Evolutionary conservation across 1,140 invertebrate species (phyloP).

Genomic region (Zaprionus gabonicus): DNA sequence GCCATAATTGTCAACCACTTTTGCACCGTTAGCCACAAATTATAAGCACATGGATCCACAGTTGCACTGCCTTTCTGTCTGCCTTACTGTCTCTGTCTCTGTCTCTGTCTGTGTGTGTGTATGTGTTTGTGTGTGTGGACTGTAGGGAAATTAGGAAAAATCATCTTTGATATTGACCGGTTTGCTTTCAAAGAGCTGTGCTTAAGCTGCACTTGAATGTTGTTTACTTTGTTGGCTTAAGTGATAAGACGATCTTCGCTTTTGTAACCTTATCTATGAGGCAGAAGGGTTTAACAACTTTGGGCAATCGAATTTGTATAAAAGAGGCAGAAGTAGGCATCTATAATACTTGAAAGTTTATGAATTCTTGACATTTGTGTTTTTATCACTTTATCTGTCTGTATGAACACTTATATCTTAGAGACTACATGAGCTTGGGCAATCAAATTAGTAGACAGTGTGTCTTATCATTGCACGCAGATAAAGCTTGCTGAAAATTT

Average conservation of each 20-base stretch:
- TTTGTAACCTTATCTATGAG: neutral
- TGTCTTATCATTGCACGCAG: no score
- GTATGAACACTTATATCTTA: no score
- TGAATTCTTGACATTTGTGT: no score
- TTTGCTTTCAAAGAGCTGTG: slow-evolving; percentile 8
- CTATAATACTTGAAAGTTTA: no score
- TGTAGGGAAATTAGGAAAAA: slow-evolving; percentile 19
- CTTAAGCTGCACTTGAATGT: neutral
- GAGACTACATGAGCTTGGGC: no score
- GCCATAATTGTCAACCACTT: slow-evolving; percentile 76
- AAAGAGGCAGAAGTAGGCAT: no score
- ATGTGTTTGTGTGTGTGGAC: neutral
- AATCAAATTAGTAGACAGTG: no score
- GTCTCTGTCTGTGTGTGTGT: neutral
- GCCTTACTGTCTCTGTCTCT: neutral
- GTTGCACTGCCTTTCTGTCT: slow-evolving; percentile 2
- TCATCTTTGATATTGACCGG: neutral
- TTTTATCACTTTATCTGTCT: fast-evolving
- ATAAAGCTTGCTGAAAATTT: no score
- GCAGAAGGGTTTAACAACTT: neutral
- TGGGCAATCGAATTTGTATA: no score
- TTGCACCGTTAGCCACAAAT: slow-evolving; percentile 73
- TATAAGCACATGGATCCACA: slow-evolving; percentile 62
- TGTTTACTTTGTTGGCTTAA: neutral
- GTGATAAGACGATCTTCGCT: neutral